These are phyloP conservation scores for Cydia splendana DNA, from an alignment of 1,140 invertebrate genomes.

Conservation along the genomic window DNA sequence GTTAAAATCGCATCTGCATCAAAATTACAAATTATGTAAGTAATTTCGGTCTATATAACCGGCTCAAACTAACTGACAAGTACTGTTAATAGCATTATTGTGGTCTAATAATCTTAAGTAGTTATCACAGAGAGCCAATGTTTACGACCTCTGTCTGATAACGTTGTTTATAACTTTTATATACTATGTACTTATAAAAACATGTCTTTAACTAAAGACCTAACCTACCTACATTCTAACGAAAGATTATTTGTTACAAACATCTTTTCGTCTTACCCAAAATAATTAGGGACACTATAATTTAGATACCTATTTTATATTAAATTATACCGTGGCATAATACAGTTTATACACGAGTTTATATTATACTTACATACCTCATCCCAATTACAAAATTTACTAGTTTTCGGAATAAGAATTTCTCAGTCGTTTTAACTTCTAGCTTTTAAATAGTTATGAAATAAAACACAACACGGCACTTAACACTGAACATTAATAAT, in stretches of 20 bases:
- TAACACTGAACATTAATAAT: neutral
- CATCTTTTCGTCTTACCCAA: too few species aligned
- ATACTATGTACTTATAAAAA: too few species aligned
- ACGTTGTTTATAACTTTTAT: constrained; percentile 7
- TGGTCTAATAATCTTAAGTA: constrained; percentile 13
- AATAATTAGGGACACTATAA: too few species aligned
- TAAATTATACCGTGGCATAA: too few species aligned
- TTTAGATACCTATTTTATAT: too few species aligned
- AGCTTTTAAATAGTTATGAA: neutral
- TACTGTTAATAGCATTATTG: constrained; percentile 11
- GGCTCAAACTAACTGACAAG: constrained; percentile 10
- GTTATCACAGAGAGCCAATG: constrained; percentile 34
- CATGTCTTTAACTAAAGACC: neutral
- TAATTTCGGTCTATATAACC: neutral
- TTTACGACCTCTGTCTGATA: constrained; percentile 41
- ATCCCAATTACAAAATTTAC: neutral
- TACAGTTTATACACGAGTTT: neutral
- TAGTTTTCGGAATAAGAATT: neutral
- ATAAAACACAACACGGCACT: neutral
- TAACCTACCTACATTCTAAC: neutral
- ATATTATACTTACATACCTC: neutral
- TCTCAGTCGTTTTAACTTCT: neutral
- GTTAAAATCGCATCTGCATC: neutral
- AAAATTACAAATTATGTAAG: constrained; percentile 16
- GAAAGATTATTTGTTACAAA: too few species aligned